Percentiles rank a stretch among this genome's conserved stretches.
Evolutionary conservation across 2,888 invertebrate genomes (phyloP).

Genomic region (Drosophila koepferae): DNA sequence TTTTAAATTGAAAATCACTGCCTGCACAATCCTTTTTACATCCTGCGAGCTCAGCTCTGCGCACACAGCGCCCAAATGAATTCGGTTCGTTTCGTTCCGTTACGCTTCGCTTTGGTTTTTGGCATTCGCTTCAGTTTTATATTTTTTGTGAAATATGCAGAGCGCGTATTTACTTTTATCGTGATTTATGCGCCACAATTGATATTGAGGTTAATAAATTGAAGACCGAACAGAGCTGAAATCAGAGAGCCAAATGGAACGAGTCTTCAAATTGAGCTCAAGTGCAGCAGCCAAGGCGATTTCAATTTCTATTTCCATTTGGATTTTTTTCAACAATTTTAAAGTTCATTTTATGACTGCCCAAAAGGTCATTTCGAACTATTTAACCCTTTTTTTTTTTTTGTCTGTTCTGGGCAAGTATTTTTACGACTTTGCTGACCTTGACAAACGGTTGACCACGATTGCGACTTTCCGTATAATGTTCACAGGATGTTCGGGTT

Average conservation of each 20-base stretch:
- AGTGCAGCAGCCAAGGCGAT: constrained; percentile 68
- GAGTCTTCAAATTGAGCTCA: constrained; percentile 70
- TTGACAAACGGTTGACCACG: constrained; percentile 46
- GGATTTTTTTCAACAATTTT: constrained; percentile 28
- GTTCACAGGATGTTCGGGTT: constrained; percentile 54
- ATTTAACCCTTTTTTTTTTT: constrained; percentile 61
- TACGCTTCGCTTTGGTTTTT: constrained; percentile 31
- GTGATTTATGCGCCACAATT: constrained; percentile 77
- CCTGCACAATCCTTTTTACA: constrained; percentile 74
- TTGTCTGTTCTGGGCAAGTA: background rate
- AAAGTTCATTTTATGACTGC: constrained; percentile 43
- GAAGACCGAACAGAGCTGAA: constrained; percentile 53
- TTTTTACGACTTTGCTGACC: constrained; percentile 36
- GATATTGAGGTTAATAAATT: constrained; percentile 80
- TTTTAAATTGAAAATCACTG: constrained; percentile 80
- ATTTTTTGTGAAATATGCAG: constrained; percentile 63
- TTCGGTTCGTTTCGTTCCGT: constrained; percentile 63
- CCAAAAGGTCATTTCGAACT: constrained; percentile 30
- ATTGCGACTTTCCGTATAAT: constrained; percentile 32
- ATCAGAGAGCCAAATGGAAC: constrained; percentile 15
- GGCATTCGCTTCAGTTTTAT: constrained; percentile 11
- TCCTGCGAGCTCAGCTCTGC: constrained; percentile 58
- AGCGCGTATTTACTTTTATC: constrained; percentile 78
- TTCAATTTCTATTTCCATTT: constrained; percentile 38
- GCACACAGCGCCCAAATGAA: constrained; percentile 64